Base-by-base conservation (phyloP, 2,797 vertebrate genomes). In the Phoeniculus purpureus region DNA sequence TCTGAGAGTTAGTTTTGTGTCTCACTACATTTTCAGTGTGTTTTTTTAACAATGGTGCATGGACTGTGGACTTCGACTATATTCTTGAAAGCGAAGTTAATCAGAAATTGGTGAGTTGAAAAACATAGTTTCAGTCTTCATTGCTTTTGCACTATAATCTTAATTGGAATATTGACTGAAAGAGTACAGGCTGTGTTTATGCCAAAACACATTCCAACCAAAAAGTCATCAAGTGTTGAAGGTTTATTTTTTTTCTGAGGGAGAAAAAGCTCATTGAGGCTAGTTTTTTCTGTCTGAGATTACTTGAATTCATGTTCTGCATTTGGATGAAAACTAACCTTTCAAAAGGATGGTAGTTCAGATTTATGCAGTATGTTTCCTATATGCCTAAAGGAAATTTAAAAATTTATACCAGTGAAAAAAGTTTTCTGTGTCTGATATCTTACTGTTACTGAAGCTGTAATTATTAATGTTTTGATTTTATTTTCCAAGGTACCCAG, bases 401-500 rank as follows among this genome's bases (percentile, higher is more conserved):
- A 12, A 64, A 72, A 84, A 25, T 3, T 12, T 15, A 6, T 10
- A 8, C 3, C 54, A 89, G 4, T 58, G 21, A 17, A 56, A 74
- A 76, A 52, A 21, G 2, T 71, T 85, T 7, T 66, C 31, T 91
- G 7, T 91, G 47, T 37, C 10, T 83, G 37, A 18, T 1, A 71
- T 25, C 22, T 61, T 87, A 15, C 9, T 86, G 18, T 68, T 58
- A 15, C 59, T 51, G 74, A 25, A 68, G 16, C 61, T 12, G 3
- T 94, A 79, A 60, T 95, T 7, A 59, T 84, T 72, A 76, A 77
- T 80, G 26, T 94, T 96, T 95, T 75, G 60, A 22, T 81, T 89
- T 92, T 91, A 22, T 81, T 59, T 86, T 94, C 83, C 56, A 92
- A 93, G 94, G 94, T 93, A 94, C 11, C 94, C 94, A 76, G 94